Conservation (phyloP, 2,888 invertebrate species). For the Megaustenia siamemsis region DNA sequence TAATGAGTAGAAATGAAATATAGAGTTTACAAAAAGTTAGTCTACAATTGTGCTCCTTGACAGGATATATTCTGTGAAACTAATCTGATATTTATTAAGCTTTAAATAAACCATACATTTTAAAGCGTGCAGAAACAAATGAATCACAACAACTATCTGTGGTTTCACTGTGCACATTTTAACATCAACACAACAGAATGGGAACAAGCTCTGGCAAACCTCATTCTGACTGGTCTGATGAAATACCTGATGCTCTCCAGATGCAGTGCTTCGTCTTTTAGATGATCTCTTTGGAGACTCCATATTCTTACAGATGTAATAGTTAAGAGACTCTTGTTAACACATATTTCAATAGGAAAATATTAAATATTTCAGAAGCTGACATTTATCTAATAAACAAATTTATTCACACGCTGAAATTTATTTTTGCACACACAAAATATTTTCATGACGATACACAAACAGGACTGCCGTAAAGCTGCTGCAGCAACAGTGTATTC, state of each 20-base stretch:
- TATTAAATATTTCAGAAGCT: too few species aligned
- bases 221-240: slow-evolving; percentile 45
- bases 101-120: background rate
- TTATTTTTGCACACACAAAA: too few species aligned
- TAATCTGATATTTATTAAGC: background rate
- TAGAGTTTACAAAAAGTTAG: background rate
- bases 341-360: background rate
- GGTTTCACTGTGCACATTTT: background rate
- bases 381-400: background rate
- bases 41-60: background rate
- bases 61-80: background rate
- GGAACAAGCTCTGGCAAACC: slow-evolving; percentile 48
- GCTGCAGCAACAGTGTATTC: too few species aligned
- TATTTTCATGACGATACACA: too few species aligned
- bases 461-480: too few species aligned
- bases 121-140: background rate
- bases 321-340: background rate
- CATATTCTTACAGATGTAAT: background rate
- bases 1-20: too few species aligned
- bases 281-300: background rate
- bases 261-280: slow-evolving; percentile 1
- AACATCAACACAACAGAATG: slow-evolving; percentile 25
- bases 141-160: background rate
- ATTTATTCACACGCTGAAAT: background rate
- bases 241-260: slow-evolving; percentile 47